Conservation (phyloP, 23 tunicate genomes). For the Styela plicata region DNA sequence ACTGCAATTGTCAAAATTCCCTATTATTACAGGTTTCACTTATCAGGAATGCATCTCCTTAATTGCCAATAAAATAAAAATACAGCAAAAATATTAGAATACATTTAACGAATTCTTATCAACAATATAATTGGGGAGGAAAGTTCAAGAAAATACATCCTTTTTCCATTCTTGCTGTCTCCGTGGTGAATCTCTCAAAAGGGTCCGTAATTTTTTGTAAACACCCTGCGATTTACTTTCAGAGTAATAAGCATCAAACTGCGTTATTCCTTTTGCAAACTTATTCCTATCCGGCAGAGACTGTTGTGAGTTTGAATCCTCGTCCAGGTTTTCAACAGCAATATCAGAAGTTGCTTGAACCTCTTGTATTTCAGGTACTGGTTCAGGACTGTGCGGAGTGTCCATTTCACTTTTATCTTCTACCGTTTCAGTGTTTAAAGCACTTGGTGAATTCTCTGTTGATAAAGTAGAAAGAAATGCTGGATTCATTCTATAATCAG, state of each 20-base stretch:
- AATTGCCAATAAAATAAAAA: too few species aligned
- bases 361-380: background rate
- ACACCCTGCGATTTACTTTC: slow-evolving; percentile 52
- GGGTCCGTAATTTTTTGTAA: slow-evolving; percentile 30
- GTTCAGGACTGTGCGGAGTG: background rate
- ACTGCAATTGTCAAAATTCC: too few species aligned
- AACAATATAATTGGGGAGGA: too few species aligned
- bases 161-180: slow-evolving; percentile 22
- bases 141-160: background rate
- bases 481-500: slow-evolving; percentile 11
- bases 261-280: slow-evolving; percentile 61
- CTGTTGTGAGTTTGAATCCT: background rate
- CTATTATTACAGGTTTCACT: too few species aligned
- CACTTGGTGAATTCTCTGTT: background rate
- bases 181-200: slow-evolving; percentile 40
- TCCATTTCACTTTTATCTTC: background rate
- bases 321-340: background rate
- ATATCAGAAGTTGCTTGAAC: background rate
- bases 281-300: slow-evolving; percentile 49
- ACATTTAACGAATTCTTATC: too few species aligned
- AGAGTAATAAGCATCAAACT: slow-evolving; percentile 48
- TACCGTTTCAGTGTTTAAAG: background rate
- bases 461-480: background rate
- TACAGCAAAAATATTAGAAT: too few species aligned
- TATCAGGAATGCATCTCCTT: too few species aligned